Percentiles rank a stretch among this genome's conserved stretches.
phyloP scores from a whole-genome alignment of 2,113 vertebrate species.

The Phalacrocorax aristotelis region DNA sequence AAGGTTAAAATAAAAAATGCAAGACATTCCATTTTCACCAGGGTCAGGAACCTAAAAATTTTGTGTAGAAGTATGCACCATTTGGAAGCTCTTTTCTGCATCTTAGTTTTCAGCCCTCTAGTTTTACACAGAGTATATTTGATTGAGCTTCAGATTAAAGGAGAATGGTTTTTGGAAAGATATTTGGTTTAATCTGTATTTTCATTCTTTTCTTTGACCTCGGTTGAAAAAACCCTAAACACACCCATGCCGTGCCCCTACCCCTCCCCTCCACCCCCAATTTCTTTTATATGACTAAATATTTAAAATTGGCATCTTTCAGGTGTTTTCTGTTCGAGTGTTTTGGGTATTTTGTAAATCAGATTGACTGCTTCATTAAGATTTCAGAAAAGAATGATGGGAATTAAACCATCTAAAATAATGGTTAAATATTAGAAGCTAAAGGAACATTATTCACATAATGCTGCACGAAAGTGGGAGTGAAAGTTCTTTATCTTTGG shows the following conservation, averaged over 20 bases:
- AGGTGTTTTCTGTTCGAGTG: not conserved
- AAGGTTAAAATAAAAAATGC: not conserved
- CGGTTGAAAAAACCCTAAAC: not conserved
- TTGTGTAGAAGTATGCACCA: accelerated
- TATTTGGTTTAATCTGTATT: not conserved
- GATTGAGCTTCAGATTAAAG: not conserved
- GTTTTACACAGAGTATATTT: not conserved
- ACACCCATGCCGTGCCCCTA: too few species aligned
- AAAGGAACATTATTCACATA: not conserved
- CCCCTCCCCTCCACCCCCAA: too few species aligned
- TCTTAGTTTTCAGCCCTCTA: not conserved
- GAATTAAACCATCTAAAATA: not conserved
- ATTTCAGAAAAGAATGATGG: not conserved
- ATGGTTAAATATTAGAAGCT: not conserved
- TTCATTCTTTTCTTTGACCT: not conserved
- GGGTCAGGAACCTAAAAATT: not conserved
- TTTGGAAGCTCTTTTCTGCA: not conserved
- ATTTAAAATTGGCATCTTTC: not conserved
- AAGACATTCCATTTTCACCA: not conserved
- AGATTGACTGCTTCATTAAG: not conserved
- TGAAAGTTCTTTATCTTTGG: not conserved
- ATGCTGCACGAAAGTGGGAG: not conserved
- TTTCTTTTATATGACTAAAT: not conserved
- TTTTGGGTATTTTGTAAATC: not conserved
- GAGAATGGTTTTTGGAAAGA: not conserved